A percentile compares a stretch with the other conserved stretches of the same genome.
Evolutionary conservation across 2,113 vertebrate genomes (phyloP).

Genomic region (Chaetodon trifascialis): DNA sequence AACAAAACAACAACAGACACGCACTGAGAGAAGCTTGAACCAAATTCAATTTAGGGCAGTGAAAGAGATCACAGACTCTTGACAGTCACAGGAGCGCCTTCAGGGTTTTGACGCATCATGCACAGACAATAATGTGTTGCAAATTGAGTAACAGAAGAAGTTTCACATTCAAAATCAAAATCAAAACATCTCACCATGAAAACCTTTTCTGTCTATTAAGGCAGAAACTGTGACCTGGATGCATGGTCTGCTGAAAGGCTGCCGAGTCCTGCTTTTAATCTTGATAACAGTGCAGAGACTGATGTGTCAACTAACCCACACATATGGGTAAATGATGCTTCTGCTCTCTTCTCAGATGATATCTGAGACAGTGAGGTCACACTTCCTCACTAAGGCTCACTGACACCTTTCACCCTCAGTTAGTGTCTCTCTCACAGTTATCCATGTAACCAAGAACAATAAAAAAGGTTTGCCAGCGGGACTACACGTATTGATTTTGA

Average conservation of each 20-base stretch:
- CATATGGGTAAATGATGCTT: slow-evolving; percentile 36
- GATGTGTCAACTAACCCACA: slow-evolving; percentile 44
- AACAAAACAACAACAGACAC: neutral
- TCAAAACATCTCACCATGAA: slow-evolving; percentile 42
- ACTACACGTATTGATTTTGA: neutral
- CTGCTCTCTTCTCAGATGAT: slow-evolving; percentile 39
- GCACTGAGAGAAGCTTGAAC: neutral
- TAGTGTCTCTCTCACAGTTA: neutral
- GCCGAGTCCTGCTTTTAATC: slow-evolving; percentile 23
- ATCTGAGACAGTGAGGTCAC: slow-evolving; percentile 16
- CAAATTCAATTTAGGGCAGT: neutral
- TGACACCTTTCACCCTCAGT: neutral
- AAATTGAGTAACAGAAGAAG: neutral
- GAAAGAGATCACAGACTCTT: neutral
- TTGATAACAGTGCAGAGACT: slow-evolving; percentile 56
- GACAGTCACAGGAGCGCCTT: neutral
- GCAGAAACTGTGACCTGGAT: slow-evolving; percentile 53
- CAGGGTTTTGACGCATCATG: neutral
- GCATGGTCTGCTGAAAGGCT: slow-evolving; percentile 1
- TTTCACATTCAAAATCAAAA: neutral
- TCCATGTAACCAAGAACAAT: neutral
- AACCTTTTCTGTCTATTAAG: slow-evolving; percentile 43
- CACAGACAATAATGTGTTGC: neutral
- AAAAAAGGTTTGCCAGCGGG: neutral
- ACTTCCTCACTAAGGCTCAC: neutral